Base-by-base conservation (phyloP, 2,113 vertebrate genomes). In the Pelusios castaneus region DNA sequence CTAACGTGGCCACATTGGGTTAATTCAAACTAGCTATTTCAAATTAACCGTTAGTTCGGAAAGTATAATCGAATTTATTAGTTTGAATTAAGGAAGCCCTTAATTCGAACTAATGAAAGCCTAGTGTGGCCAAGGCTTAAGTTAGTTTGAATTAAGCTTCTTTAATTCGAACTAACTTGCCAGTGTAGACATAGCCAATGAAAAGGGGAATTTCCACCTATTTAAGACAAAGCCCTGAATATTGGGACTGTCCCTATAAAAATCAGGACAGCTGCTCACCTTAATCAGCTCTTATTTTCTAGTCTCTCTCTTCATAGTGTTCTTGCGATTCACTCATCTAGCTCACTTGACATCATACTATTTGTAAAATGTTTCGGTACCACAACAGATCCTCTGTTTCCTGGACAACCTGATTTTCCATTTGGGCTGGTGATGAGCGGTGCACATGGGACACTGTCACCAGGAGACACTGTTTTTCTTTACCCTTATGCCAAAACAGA, bases 131-230 rank as follows among this genome's bases (percentile, higher is more conserved):
- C n/a, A n/a, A n/a, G n/a, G n/a, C n/a, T n/a, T n/a, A n/a, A n/a
- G n/a, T n/a, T n/a, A n/a, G n/a, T n/a, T n/a, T n/a, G n/a, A n/a
- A n/a, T n/a, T n/a, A n/a, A n/a, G n/a, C n/a, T n/a, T n/a, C n/a
- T n/a, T n/a, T n/a, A n/a, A n/a, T n/a, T n/a, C n/a, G n/a, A n/a
- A n/a, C n/a, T n/a, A n/a, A n/a, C n/a, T n/a, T n/a, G n/a, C n/a
- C n/a, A n/a, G n/a, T n/a, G n/a, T n/a, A n/a, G n/a, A n/a, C n/a
- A n/a, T n/a, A n/a, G n/a, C n/a, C n/a, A n/a, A n/a, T 4, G 31
- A 24, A 80, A 3, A 1, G 1, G 0, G 11, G 16, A 89, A 38
- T 2, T 5, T 29, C 45, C 31, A 51, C 49, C 49, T 51, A 51
- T 51, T 13, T 51, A 51, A 51, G 49, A 51, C 49, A 51, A 14